Conservation (phyloP, 2,888 invertebrate species). For the Automeris io region DNA sequence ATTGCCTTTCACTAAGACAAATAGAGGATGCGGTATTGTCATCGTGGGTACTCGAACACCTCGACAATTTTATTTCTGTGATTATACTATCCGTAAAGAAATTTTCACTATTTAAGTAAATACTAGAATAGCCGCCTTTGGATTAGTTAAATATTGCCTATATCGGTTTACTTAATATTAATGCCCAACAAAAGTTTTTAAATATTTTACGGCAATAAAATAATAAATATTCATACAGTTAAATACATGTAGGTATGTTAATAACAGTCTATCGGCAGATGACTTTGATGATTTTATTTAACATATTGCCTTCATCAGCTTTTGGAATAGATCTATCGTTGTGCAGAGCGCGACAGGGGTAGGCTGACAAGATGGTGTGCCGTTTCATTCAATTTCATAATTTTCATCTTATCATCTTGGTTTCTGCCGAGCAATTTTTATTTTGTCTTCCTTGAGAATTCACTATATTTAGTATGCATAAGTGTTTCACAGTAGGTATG, state of each 20-base stretch:
- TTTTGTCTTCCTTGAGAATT: too few relatives aligned
- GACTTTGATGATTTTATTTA: too few relatives aligned
- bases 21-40: slow-evolving; percentile 67
- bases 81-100: background rate
- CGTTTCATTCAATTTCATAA: too few relatives aligned
- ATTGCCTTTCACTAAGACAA: slow-evolving; percentile 62
- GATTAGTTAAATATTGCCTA: background rate
- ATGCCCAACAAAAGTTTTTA: background rate
- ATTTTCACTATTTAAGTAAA: background rate
- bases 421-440: too few relatives aligned
- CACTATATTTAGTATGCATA: too few relatives aligned
- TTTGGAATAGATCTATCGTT: too few relatives aligned
- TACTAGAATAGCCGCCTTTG: background rate
- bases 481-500: too few relatives aligned
- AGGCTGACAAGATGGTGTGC: too few relatives aligned
- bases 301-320: too few relatives aligned
- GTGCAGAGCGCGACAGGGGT: too few relatives aligned
- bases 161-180: background rate
- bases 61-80: slow-evolving; percentile 8
- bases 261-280: background rate
- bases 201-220: background rate
- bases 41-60: slow-evolving; percentile 35
- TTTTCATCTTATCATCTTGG: too few relatives aligned
- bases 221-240: background rate
- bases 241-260: background rate